Percentiles rank a stretch among this genome's conserved stretches.
These are phyloP conservation scores for Channa maculata DNA, from an alignment of 2,113 vertebrate genomes.

Conservation along the genomic window DNA sequence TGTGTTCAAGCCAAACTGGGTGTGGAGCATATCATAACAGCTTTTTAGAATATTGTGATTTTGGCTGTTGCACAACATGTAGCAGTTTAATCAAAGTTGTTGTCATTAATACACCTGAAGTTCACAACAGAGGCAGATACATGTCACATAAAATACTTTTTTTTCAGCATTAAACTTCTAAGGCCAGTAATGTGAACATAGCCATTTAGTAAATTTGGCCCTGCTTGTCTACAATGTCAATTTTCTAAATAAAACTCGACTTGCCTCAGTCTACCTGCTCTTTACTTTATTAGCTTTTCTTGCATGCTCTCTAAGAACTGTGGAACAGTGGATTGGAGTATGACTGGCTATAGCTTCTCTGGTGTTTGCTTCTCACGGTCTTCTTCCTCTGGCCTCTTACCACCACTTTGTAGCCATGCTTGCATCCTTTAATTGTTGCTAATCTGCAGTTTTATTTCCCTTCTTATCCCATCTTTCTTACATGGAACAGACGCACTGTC, in stretches of 20 bases:
- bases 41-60: no score
- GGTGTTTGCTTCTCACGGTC: conserved; percentile 50
- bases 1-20: no score
- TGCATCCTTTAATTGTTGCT: conserved; percentile 21
- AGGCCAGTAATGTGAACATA: neutral
- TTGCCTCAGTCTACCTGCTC: conserved; percentile 21
- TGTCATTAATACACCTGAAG: no score
- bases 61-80: no score
- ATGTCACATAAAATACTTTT: no score
- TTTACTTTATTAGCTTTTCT: conserved; percentile 27
- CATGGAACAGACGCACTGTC: conserved; percentile 80
- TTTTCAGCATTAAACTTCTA: no score
- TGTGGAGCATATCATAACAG: no score
- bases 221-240: conserved; percentile 1
- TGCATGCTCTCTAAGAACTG: conserved; percentile 32
- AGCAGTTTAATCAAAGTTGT: no score
- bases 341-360: conserved; percentile 72
- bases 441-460: conserved; percentile 10
- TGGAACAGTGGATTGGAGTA: conserved; percentile 8
- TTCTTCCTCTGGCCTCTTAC: conserved; percentile 35
- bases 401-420: neutral
- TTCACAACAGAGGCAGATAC: no score
- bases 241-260: neutral
- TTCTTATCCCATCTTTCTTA: conserved; percentile 53
- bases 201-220: neutral